Conservation (phyloP, 2,888 invertebrate species). For the Apodemia hepburni region DNA sequence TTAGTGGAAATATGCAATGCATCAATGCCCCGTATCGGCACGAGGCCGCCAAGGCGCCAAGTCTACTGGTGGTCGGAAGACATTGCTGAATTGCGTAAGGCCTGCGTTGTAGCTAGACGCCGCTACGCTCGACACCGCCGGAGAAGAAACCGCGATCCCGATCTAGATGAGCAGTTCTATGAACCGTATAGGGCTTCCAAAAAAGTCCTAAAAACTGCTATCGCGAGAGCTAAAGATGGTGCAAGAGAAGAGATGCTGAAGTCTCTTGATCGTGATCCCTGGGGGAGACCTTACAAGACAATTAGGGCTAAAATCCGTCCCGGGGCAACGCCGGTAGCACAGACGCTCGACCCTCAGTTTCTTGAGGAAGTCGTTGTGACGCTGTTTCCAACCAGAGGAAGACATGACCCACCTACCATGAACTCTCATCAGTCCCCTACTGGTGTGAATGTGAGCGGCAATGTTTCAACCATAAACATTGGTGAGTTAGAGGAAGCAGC, state of each 20-base stretch:
- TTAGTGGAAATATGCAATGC: not conserved
- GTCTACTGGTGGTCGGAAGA: constrained; percentile 15
- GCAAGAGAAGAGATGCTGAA: not conserved
- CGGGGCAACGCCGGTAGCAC: constrained; percentile 18
- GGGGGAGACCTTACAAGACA: constrained; percentile 20
- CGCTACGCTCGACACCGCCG: not conserved
- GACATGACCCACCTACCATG: not conserved
- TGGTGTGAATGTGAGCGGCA: not conserved
- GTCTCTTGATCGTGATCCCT: constrained; percentile 15
- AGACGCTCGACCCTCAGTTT: constrained; percentile 4
- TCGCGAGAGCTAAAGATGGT: not conserved
- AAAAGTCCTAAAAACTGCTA: not conserved
- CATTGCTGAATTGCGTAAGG: not conserved
- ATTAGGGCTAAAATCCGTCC: constrained; percentile 18
- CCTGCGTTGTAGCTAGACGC: not conserved
- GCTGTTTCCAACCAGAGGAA: constrained; percentile 6
- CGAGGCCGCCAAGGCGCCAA: not conserved
- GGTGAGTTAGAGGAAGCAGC: constrained; percentile 2
- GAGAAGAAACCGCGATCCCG: not conserved
- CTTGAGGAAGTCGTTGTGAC: not conserved
- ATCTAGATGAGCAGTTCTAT: not conserved
- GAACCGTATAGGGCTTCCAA: not conserved
- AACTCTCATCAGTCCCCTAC: not conserved
- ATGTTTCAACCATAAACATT: not conserved
- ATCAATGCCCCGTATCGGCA: not conserved